These are phyloP conservation scores for Eurypyga helias DNA, from an alignment of 2,113 vertebrate species.

Conservation along the genomic window DNA sequence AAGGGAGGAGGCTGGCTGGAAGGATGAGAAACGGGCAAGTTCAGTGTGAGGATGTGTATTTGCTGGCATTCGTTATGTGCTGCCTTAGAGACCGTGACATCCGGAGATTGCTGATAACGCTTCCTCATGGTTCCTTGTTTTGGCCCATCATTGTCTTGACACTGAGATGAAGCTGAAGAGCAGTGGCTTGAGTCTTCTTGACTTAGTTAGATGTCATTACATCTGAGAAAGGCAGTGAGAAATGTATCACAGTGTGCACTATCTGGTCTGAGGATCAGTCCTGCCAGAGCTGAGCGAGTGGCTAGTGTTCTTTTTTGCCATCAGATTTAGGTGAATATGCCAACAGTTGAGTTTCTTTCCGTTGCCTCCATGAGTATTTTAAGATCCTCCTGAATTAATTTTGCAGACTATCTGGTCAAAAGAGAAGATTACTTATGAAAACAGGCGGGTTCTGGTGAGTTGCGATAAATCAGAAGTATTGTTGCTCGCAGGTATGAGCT, in stretches of 20 bases:
- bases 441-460: background rate
- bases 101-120: background rate
- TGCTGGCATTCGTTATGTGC: background rate
- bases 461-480: background rate
- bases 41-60: background rate
- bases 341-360: background rate
- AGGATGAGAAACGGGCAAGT: background rate
- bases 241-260: rapidly evolving
- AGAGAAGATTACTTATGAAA: background rate
- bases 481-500: background rate
- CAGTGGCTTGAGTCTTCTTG: background rate
- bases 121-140: background rate
- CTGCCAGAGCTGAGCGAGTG: background rate
- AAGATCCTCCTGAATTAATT: background rate
- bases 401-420: background rate
- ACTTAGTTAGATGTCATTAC: background rate
- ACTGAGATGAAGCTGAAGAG: background rate
- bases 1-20: background rate
- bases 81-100: background rate
- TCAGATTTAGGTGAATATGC: background rate
- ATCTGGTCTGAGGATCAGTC: background rate
- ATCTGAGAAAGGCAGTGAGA: background rate
- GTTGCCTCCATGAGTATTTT: background rate
- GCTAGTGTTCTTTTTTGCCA: background rate
- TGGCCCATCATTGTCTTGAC: background rate